Evolutionary conservation across 2,113 vertebrate species (phyloP).

Genomic region (Axis porcinus): DNA sequence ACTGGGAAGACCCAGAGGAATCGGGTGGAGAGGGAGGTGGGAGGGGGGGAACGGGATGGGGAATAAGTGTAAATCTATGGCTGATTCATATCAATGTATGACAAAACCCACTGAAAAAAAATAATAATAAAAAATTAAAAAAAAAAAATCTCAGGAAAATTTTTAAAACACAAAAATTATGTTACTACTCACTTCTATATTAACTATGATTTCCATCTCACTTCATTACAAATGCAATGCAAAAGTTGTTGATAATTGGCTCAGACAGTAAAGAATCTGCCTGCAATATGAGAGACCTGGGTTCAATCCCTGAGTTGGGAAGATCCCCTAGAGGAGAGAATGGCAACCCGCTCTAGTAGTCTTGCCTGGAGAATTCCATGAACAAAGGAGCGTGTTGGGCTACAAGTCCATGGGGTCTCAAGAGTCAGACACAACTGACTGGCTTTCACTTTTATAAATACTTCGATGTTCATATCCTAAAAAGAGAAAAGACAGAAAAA

Average conservation of each 20-base stretch:
- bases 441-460: neutral
- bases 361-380: neutral
- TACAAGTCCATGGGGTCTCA: neutral
- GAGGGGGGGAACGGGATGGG: too few relatives aligned
- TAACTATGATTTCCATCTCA: neutral
- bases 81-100: too few relatives aligned
- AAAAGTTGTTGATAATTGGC: constrained; percentile 31
- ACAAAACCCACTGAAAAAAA: too few relatives aligned
- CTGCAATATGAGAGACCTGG: neutral
- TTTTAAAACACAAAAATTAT: constrained; percentile 3
- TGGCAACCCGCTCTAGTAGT: neutral
- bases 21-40: too few relatives aligned
- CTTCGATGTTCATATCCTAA: neutral
- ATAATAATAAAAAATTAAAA: too few relatives aligned
- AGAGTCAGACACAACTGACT: neutral
- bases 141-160: neutral
- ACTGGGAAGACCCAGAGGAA: too few relatives aligned
- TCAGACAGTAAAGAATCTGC: neutral
- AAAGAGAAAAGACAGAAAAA: neutral
- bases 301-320: neutral
- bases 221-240: neutral
- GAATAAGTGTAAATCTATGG: too few relatives aligned
- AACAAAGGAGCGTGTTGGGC: neutral
- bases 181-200: neutral
- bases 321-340: neutral